Evolutionary conservation across 2,113 vertebrate species (phyloP).

Genomic region (Xenus cinereus): DNA sequence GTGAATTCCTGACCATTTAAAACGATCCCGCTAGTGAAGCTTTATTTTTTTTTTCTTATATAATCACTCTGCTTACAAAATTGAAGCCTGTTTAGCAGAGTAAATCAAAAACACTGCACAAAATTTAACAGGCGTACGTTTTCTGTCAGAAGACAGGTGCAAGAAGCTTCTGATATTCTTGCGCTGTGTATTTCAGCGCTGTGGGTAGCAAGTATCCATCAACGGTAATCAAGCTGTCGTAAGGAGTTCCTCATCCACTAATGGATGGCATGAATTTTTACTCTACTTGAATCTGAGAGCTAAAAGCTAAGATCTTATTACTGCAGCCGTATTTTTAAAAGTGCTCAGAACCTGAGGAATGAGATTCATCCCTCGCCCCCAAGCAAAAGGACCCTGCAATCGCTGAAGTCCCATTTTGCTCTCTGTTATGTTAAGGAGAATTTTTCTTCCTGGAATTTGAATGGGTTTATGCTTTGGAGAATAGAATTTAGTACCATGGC

Average conservation of each 20-base stretch:
- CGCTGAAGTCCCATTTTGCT: fast-evolving
- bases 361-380: not conserved
- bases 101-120: not conserved
- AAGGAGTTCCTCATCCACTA: not conserved
- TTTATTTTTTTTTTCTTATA: not conserved
- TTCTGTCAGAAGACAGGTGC: not conserved
- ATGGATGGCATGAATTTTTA: not conserved
- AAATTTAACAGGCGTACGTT: not conserved
- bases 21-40: fast-evolving
- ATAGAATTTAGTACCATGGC: not conserved
- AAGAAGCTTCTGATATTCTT: not conserved
- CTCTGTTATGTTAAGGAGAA: not conserved
- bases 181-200: not conserved
- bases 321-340: not conserved
- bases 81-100: not conserved
- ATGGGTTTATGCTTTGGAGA: not conserved
- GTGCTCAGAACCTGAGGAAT: not conserved
- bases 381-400: not conserved
- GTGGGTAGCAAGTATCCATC: not conserved
- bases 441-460: not conserved
- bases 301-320: not conserved
- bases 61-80: not conserved
- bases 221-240: not conserved
- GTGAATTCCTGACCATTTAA: not conserved
- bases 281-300: not conserved